A percentile compares a stretch with the other conserved stretches of the same genome.
These are phyloP conservation scores for Ammospiza nelsoni DNA, from an alignment of 2,113 vertebrate genomes.

Conservation along the genomic window DNA sequence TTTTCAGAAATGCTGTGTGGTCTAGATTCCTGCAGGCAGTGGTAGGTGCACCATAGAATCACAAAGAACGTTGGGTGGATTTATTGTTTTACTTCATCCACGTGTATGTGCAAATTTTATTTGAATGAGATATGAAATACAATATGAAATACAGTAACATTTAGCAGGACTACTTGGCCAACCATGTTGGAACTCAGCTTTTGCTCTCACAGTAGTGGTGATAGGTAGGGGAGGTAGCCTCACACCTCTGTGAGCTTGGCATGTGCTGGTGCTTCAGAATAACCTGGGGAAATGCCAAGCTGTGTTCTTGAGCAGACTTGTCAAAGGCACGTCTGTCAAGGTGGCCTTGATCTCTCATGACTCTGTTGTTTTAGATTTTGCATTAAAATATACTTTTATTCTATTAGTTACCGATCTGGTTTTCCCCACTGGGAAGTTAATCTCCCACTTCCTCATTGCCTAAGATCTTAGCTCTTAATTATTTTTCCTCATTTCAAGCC, in stretches of 20 bases:
- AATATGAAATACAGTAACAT: background rate
- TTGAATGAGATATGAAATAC: background rate
- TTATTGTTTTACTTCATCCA: background rate
- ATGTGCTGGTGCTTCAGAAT: background rate
- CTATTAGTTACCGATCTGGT: background rate
- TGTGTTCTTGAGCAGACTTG: background rate
- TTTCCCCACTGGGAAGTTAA: background rate
- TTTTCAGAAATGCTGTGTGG: background rate
- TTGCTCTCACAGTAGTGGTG: background rate
- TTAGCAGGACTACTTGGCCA: background rate
- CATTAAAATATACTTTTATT: background rate
- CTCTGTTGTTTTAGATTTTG: background rate
- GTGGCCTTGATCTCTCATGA: background rate
- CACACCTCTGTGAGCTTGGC: background rate
- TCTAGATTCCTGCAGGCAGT: background rate
- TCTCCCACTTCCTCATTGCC: background rate
- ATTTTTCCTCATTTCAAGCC: background rate
- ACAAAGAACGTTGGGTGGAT: background rate
- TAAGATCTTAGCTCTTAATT: background rate
- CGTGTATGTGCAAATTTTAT: background rate
- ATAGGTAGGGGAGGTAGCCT: background rate
- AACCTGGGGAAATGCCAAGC: background rate
- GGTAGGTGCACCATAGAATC: background rate
- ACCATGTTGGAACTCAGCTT: background rate
- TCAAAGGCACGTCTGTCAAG: background rate